phyloP scores from a whole-genome alignment of 2,888 invertebrate genomes.

The Tetragnatha montana region DNA sequence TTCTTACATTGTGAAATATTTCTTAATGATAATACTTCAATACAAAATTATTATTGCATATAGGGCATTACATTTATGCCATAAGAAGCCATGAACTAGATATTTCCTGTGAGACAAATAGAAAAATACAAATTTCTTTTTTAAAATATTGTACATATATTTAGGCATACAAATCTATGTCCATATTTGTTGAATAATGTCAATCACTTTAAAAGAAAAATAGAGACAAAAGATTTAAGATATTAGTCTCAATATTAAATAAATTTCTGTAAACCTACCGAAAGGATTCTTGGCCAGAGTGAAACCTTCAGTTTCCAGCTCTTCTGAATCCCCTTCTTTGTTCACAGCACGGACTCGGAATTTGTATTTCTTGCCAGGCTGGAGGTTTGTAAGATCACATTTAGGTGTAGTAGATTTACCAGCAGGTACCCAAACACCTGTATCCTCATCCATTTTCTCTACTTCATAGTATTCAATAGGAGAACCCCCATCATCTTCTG shows the following conservation, averaged over 20 bases:
- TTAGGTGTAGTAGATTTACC: constrained; percentile 74
- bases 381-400: constrained; percentile 77
- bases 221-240: too few relatives aligned
- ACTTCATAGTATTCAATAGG: constrained; percentile 73
- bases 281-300: constrained; percentile 80
- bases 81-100: too few relatives aligned
- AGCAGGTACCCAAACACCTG: constrained; percentile 77
- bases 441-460: constrained; percentile 77
- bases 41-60: too few relatives aligned
- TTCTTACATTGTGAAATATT: too few relatives aligned
- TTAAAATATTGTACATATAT: neutral
- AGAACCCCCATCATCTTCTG: constrained; percentile 75
- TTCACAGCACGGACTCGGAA: constrained; percentile 80
- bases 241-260: too few relatives aligned
- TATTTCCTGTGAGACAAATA: too few relatives aligned
- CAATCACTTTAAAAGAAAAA: neutral
- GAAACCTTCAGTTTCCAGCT: constrained; percentile 77
- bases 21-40: too few relatives aligned
- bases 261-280: constrained; percentile 74
- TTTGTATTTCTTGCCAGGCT: constrained; percentile 78
- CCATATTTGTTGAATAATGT: neutral
- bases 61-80: too few relatives aligned
- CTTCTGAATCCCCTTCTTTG: constrained; percentile 79
- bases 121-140: neutral
- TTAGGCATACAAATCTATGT: neutral